These are phyloP conservation scores for Pollenia amentaria DNA, from an alignment of 2,888 invertebrate genomes.

Conservation along the genomic window DNA sequence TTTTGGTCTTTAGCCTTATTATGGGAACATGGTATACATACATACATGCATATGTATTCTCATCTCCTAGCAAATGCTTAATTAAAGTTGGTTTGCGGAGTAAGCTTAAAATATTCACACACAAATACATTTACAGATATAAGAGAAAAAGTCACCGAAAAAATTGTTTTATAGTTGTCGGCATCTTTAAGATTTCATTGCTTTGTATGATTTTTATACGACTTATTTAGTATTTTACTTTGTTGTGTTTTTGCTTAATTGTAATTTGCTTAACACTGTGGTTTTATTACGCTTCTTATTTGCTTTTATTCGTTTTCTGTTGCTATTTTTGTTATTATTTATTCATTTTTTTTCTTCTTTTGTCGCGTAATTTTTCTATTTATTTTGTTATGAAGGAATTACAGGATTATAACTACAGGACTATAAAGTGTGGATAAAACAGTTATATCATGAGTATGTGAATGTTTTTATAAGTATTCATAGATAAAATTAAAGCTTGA, in stretches of 20 bases:
- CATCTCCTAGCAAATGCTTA: conserved; percentile 33
- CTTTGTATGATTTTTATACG: conserved; percentile 52
- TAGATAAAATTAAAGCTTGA: too few relatives aligned
- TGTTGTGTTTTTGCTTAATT: conserved; percentile 45
- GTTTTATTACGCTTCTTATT: conserved; percentile 43
- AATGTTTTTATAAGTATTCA: conserved; percentile 23
- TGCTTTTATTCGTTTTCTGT: background rate
- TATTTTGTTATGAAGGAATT: conserved; percentile 49
- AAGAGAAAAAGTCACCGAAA: background rate
- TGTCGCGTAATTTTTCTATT: conserved; percentile 34
- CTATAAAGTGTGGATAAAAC: background rate
- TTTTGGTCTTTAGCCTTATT: conserved; percentile 17
- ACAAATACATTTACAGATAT: background rate
- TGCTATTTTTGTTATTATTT: background rate
- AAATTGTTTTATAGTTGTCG: conserved; percentile 3
- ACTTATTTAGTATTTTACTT: conserved; percentile 74
- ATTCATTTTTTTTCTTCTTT: background rate
- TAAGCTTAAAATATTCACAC: background rate
- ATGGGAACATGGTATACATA: background rate
- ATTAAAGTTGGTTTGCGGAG: conserved; percentile 54
- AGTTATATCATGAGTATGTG: conserved; percentile 30
- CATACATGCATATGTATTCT: background rate
- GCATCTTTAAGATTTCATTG: conserved; percentile 60
- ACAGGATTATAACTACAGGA: conserved; percentile 33
- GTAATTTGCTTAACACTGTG: conserved; percentile 74